phyloP scores from a whole-genome alignment of 2,888 invertebrate genomes.

The Griposia aprilina region DNA sequence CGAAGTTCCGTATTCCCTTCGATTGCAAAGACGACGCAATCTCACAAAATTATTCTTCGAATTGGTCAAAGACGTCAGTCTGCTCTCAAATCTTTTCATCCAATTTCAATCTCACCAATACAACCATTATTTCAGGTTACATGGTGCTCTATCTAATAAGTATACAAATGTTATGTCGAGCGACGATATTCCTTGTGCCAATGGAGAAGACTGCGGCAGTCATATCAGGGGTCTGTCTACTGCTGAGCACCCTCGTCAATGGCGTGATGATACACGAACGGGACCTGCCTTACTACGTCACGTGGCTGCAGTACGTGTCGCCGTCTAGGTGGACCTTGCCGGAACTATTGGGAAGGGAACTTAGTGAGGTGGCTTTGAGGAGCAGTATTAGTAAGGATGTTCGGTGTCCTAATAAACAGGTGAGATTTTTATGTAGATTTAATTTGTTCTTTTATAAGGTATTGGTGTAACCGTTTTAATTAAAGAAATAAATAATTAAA shows the following conservation, averaged over 20 bases:
- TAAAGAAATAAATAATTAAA: too few species aligned
- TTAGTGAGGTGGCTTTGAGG: constrained; percentile 91
- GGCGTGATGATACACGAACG: constrained; percentile 93
- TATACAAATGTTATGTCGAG: constrained; percentile 92
- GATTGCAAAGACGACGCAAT: neutral
- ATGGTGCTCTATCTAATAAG: constrained; percentile 93
- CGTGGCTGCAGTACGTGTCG: constrained; percentile 93
- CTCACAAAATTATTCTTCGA: neutral
- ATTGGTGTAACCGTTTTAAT: neutral
- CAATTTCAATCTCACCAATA: neutral
- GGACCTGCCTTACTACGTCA: constrained; percentile 92
- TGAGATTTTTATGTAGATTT: constrained; percentile 70
- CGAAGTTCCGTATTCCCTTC: neutral
- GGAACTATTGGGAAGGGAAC: constrained; percentile 92
- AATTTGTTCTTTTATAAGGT: neutral
- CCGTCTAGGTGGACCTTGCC: constrained; percentile 94
- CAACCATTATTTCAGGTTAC: constrained; percentile 88
- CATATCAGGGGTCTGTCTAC: constrained; percentile 90
- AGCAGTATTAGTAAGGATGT: constrained; percentile 87
- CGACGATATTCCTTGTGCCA: constrained; percentile 92
- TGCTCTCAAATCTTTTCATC: neutral
- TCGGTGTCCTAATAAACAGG: constrained; percentile 94
- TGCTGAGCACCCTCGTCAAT: constrained; percentile 92
- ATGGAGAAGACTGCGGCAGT: constrained; percentile 92
- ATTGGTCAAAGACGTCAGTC: too few species aligned